A percentile compares a stretch with the other conserved stretches of the same genome.
Evolutionary conservation across 2,113 vertebrate species (phyloP).

Genomic region (Pristiophorus japonicus): DNA sequence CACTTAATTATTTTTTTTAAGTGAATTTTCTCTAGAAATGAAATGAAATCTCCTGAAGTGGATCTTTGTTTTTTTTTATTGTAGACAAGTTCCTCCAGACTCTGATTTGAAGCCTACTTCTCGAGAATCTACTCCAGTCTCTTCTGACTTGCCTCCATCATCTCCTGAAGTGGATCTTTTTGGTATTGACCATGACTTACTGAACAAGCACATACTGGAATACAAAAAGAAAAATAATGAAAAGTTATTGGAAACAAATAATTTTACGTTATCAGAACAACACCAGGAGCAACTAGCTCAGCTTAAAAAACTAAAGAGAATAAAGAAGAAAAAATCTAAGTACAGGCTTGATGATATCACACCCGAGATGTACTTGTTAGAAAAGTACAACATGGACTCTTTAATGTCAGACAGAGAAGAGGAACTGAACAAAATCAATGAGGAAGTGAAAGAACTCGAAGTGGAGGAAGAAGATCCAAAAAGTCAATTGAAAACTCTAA

Average conservation of each 20-base stretch:
- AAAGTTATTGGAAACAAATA: neutral
- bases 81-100: neutral
- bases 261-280: constrained; percentile 43
- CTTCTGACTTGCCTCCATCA: constrained; percentile 37
- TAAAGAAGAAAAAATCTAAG: constrained; percentile 49
- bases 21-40: neutral
- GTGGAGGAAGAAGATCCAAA: constrained; percentile 37
- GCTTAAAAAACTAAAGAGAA: constrained; percentile 46
- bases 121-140: neutral
- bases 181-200: constrained; percentile 65
- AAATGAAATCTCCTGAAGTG: too few relatives aligned
- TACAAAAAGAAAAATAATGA: constrained; percentile 58
- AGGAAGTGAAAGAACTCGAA: constrained; percentile 42
- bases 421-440: constrained; percentile 45
- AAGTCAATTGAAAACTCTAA: constrained; percentile 36
- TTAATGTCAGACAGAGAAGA: neutral
- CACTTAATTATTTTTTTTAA: neutral
- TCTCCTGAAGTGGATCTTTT: constrained; percentile 45
- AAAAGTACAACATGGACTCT: constrained; percentile 38
- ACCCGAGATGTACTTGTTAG: constrained; percentile 50
- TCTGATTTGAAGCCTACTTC: neutral
- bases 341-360: constrained; percentile 41
- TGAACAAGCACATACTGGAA: constrained; percentile 65
- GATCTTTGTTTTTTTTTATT: neutral
- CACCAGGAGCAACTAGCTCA: constrained; percentile 50